phyloP scores from a whole-genome alignment of 1,140 invertebrate species.

The Drosophila repletoides region DNA sequence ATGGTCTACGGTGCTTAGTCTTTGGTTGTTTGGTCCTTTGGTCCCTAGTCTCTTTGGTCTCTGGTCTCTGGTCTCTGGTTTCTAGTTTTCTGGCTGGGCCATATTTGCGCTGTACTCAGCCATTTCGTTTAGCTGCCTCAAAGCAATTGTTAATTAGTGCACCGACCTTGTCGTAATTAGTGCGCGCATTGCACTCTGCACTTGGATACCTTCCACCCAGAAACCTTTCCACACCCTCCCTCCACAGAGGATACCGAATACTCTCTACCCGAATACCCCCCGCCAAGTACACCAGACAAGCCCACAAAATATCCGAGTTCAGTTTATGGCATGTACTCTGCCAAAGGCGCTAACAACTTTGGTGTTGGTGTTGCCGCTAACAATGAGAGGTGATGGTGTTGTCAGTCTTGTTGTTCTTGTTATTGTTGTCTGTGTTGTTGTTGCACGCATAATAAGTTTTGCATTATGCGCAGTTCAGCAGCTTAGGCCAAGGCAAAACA shows the following conservation, averaged over 20 bases:
- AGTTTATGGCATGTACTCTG: slow-evolving; percentile 59
- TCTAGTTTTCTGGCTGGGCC: neutral
- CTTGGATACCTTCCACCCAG: neutral
- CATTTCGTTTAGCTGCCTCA: slow-evolving; percentile 68
- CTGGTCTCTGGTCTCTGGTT: neutral
- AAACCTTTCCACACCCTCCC: neutral
- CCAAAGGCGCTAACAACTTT: too few relatives aligned
- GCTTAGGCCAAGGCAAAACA: slow-evolving; percentile 39
- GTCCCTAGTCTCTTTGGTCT: neutral
- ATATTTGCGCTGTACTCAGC: slow-evolving; percentile 11
- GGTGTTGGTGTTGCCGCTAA: neutral
- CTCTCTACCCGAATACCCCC: neutral
- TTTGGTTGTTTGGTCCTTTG: slow-evolving; percentile 2
- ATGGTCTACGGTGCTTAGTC: slow-evolving; percentile 3
- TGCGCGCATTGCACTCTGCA: slow-evolving; percentile 53
- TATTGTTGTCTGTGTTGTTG: neutral
- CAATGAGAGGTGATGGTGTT: neutral
- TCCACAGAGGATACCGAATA: too few relatives aligned
- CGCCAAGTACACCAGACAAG: slow-evolving; percentile 3
- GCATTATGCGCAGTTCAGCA: slow-evolving; percentile 32
- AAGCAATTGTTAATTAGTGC: slow-evolving; percentile 76
- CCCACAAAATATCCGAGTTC: slow-evolving; percentile 46
- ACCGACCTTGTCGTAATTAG: slow-evolving; percentile 73
- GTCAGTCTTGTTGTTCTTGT: neutral
- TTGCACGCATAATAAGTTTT: slow-evolving; percentile 60